Percentiles rank a stretch among this genome's conserved stretches.
Evolutionary conservation across 2,888 invertebrate species (phyloP).

Genomic region (Nomada fucata): DNA sequence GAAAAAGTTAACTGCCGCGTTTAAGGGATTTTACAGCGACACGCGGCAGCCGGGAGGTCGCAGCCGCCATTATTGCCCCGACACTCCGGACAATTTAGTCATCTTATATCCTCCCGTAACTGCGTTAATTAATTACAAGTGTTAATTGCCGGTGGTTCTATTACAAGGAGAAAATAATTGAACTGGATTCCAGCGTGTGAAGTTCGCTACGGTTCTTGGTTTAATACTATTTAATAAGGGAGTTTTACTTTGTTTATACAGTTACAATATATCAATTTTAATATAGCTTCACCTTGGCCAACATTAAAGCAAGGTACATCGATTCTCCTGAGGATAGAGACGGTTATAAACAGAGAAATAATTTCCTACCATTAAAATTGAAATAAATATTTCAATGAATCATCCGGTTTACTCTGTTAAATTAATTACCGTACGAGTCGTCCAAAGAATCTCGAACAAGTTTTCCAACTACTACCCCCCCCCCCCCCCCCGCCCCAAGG

Average conservation of each 20-base stretch:
- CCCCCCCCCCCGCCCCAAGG: no score
- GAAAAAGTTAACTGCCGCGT: conserved; percentile 52
- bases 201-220: conserved; percentile 31
- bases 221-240: neutral
- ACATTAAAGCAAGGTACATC: no score
- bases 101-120: conserved; percentile 53
- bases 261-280: no score
- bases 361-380: no score
- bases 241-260: neutral
- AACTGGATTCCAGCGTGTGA: conserved; percentile 73
- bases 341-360: no score
- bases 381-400: no score
- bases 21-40: conserved; percentile 58
- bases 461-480: no score
- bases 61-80: conserved; percentile 50
- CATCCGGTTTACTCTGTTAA: no score
- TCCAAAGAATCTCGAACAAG: no score
- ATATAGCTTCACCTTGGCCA: no score
- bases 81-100: conserved; percentile 30
- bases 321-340: no score
- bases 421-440: no score
- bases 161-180: conserved; percentile 72
- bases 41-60: conserved; percentile 53
- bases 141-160: conserved; percentile 60
- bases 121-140: conserved; percentile 71